Percentiles rank a stretch among this genome's conserved stretches.
phyloP scores from a whole-genome alignment of 2,113 vertebrate genomes.

The Apaloderma vittatum region DNA sequence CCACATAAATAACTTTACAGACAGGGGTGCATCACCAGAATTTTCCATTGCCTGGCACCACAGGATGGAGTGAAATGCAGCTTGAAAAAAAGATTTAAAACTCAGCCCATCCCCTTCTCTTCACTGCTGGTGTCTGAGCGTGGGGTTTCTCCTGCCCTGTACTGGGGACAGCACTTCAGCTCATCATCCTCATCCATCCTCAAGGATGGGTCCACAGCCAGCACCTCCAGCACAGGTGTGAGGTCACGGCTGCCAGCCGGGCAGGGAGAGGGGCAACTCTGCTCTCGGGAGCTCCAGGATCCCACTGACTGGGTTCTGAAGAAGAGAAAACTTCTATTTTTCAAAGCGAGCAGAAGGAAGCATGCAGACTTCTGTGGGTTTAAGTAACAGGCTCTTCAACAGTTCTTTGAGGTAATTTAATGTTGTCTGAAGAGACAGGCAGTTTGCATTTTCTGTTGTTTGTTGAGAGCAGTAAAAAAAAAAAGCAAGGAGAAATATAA shows the following conservation, averaged over 20 bases:
- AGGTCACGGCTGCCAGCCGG: accelerated
- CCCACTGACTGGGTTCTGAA: not conserved
- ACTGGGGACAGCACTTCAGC: not conserved
- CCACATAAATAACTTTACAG: not conserved
- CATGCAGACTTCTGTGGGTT: not conserved
- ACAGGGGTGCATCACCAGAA: not conserved
- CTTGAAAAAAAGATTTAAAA: not conserved
- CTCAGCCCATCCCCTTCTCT: not conserved
- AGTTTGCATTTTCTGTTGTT: not conserved
- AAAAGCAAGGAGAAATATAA: not conserved
- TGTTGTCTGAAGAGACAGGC: not conserved
- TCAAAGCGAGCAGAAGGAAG: not conserved
- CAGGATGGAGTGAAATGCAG: not conserved
- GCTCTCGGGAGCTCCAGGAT: accelerated
- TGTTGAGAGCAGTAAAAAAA: not conserved
- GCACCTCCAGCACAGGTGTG: not conserved
- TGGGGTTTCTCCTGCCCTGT: not conserved
- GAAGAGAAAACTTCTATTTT: not conserved
- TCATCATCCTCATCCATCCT: not conserved
- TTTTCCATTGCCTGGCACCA: not conserved
- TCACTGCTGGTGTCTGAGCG: accelerated
- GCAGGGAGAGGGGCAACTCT: not conserved
- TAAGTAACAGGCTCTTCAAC: not conserved
- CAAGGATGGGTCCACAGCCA: not conserved
- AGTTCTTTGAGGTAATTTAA: not conserved